Evolutionary conservation across 1,140 invertebrate genomes (phyloP), one percentile per base, ranked within the genome.

Genomic region (Drosophila truncata): DNA sequence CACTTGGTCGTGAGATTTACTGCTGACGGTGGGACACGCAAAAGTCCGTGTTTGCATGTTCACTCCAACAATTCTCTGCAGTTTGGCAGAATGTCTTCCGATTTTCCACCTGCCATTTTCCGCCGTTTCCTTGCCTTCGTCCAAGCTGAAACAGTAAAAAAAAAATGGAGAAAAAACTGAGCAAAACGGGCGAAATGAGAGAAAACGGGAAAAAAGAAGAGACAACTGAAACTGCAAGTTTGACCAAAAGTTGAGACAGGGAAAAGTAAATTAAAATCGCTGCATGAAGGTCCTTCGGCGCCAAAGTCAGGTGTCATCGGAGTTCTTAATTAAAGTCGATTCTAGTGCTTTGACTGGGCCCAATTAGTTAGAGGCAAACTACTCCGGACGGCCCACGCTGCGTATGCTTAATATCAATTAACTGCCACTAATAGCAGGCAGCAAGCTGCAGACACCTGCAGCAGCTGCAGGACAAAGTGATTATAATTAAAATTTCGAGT

Each of bases 341-440:
- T 20, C 20, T 23, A 13, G 33, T 8, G 8, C 23, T 54, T 44
- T 52, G 27, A 16, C 46, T 9, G 31, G 16, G 20, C 16, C 42
- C 55, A 65, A 65, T 78, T 67, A 69, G 59, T 46, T 31, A 16
- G 29, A 33, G 25, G 37, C 58, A 46, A 55, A 60, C 54, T 76
- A 65, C 58, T 9, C 20, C 42, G 14, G 13, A 27, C 10, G 25
- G 55, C 39, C 58, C 57, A 71, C 46, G 42, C 27, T 50, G 64
- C 82, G 80, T 73, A 64, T 83, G 54, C 64, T 80, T 71, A 71
- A 78, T 87, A 69, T 83, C 71, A 78, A 80, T 77, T 60, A 79
- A 72, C 41, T 59, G 52, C 23, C 20, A 41, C 31, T 46, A 39
- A 44, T 42, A 31, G 33, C 31, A 46, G 11, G 18, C 47, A 27